These are phyloP conservation scores for Phyto melanocephala DNA, from an alignment of 2,888 invertebrate species.

Conservation along the genomic window DNA sequence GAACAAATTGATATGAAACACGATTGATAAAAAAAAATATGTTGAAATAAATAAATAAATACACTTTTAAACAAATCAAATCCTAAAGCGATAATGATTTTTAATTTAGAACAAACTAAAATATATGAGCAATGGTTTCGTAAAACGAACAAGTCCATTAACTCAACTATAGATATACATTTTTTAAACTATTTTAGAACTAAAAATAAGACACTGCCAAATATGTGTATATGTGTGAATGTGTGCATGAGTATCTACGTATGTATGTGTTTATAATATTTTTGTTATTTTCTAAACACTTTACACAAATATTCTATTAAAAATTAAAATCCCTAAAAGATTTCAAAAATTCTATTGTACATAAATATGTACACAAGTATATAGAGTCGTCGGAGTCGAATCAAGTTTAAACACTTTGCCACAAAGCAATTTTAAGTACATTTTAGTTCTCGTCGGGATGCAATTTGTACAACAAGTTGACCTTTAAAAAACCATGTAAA, in stretches of 20 bases:
- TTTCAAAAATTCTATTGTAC: no score
- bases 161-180: background rate
- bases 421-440: background rate
- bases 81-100: conserved; percentile 34
- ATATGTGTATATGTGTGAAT: background rate
- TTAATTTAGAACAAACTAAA: conserved; percentile 11
- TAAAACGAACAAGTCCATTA: conserved; percentile 7
- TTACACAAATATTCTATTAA: no score
- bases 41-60: background rate
- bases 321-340: no score
- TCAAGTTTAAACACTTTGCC: background rate
- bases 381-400: background rate
- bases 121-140: background rate
- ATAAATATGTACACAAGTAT: background rate
- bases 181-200: background rate
- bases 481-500: conserved; percentile 39
- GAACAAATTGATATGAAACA: conserved; percentile 30
- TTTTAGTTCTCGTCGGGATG: conserved; percentile 1
- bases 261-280: no score
- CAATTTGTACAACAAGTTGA: conserved; percentile 22
- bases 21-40: conserved; percentile 1
- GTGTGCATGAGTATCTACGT: no score
- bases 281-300: no score
- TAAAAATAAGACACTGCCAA: background rate
- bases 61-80: background rate